Percentiles rank a stretch among this genome's conserved stretches.
Evolutionary conservation across 53 echinoderm and acorn worm species (phyloP).

Genomic region (Echinarachnius parma): DNA sequence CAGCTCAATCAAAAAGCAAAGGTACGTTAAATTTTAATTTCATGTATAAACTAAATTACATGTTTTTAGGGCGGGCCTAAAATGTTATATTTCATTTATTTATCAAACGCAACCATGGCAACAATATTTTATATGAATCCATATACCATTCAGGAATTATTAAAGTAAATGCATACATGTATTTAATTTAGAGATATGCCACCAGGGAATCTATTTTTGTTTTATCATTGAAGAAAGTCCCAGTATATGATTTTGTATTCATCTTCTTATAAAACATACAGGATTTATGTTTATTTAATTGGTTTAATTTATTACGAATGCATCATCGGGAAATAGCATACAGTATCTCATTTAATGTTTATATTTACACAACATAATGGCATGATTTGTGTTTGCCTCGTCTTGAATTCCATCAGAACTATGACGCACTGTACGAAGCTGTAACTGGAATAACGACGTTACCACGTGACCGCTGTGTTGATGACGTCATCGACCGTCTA

Average conservation of each 20-base stretch:
- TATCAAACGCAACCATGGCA: neutral
- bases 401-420: neutral
- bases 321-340: too few species aligned
- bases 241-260: too few species aligned
- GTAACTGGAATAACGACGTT: neutral
- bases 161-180: too few species aligned
- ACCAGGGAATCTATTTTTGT: too few species aligned
- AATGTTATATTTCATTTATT: too few species aligned
- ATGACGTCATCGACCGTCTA: constrained; percentile 13
- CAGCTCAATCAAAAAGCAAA: neutral
- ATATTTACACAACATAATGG: neutral
- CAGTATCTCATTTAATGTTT: neutral
- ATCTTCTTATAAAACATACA: too few species aligned
- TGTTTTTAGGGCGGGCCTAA: neutral
- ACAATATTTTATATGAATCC: neutral
- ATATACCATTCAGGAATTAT: neutral
- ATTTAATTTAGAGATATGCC: too few species aligned
- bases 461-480: constrained; percentile 12
- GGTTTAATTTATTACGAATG: too few species aligned
- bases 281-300: too few species aligned
- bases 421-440: neutral
- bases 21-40: neutral
- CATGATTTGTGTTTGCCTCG: neutral
- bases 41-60: neutral
- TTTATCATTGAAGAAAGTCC: too few species aligned